Percentiles rank a stretch among this genome's conserved stretches.
These are phyloP conservation scores for Pyrocephalus nanus DNA, from an alignment of 2,797 vertebrate species.

Conservation along the genomic window DNA sequence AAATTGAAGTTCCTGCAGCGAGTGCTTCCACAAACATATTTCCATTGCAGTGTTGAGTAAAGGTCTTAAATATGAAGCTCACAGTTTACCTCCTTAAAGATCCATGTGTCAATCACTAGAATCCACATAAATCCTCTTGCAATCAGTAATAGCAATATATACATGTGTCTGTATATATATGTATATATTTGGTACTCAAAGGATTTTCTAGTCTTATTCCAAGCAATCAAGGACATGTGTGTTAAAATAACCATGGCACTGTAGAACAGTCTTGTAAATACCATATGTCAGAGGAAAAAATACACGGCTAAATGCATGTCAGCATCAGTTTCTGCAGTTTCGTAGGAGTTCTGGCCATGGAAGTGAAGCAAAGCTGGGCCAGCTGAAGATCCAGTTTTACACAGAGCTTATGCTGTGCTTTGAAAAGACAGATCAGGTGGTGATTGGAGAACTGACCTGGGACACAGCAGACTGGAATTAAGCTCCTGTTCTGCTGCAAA, in stretches of 20 bases:
- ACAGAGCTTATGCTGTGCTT: background rate
- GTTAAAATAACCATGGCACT: constrained; percentile 65
- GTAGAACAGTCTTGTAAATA: constrained; percentile 51
- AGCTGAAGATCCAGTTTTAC: constrained; percentile 7
- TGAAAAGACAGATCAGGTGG: background rate
- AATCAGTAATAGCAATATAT: constrained; percentile 20
- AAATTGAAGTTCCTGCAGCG: background rate
- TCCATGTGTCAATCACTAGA: constrained; percentile 33
- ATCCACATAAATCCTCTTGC: background rate
- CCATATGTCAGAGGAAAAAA: constrained; percentile 62
- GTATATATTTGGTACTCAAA: constrained; percentile 6
- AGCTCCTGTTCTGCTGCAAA: background rate
- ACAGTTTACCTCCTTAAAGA: constrained; percentile 40
- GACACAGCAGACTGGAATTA: background rate
- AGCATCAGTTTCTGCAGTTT: constrained; percentile 25
- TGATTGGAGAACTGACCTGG: background rate
- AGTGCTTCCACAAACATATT: background rate
- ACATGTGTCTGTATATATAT: background rate
- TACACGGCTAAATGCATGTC: constrained; percentile 31
- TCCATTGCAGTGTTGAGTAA: background rate
- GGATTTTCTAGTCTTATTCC: constrained; percentile 37
- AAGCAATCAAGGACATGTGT: constrained; percentile 40
- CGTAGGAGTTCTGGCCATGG: constrained; percentile 36
- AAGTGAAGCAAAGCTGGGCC: constrained; percentile 24
- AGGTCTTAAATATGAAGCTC: constrained; percentile 18